Conservation (phyloP, 2,888 invertebrate species). For the Drosophila phalerata region DNA sequence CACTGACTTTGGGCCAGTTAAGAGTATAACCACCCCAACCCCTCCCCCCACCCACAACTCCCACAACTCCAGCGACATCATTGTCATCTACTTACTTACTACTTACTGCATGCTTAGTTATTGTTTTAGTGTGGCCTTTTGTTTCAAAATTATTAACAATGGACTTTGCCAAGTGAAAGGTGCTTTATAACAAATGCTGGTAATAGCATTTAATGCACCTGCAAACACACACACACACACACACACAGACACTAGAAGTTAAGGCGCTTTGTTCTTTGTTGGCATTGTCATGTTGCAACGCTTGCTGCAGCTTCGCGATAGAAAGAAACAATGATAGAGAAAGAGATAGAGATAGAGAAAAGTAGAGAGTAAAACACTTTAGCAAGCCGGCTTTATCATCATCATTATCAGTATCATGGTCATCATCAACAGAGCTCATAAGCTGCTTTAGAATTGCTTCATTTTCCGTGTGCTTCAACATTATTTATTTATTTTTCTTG, state of each 20-base stretch:
- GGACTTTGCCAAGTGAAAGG: slow-evolving; percentile 62
- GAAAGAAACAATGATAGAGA: background rate
- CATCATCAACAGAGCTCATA: slow-evolving; percentile 40
- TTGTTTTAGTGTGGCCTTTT: slow-evolving; percentile 80
- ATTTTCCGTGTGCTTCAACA: slow-evolving; percentile 51
- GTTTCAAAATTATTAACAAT: slow-evolving; percentile 78
- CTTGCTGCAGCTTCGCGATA: slow-evolving; percentile 27
- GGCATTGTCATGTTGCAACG: slow-evolving; percentile 57
- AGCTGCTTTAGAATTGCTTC: slow-evolving; percentile 73
- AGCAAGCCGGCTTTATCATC: slow-evolving; percentile 24
- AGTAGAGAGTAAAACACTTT: slow-evolving; percentile 3
- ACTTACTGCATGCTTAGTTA: slow-evolving; percentile 79
- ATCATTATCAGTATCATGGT: slow-evolving; percentile 19
- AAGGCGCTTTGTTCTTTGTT: slow-evolving; percentile 65
- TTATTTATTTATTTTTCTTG: slow-evolving; percentile 66
- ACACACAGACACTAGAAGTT: slow-evolving; percentile 34
- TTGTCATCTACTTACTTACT: slow-evolving; percentile 80
- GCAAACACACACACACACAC: slow-evolving; percentile 36
- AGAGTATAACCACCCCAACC: no score
- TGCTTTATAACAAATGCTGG: slow-evolving; percentile 41
- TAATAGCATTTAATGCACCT: slow-evolving; percentile 81
- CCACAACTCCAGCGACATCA: slow-evolving; percentile 22
- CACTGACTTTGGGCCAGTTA: slow-evolving; percentile 49
- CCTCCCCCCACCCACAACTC: background rate
- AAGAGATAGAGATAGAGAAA: background rate